These are phyloP conservation scores for Chloroceryle inda DNA, from an alignment of 2,797 vertebrate species.

Conservation along the genomic window DNA sequence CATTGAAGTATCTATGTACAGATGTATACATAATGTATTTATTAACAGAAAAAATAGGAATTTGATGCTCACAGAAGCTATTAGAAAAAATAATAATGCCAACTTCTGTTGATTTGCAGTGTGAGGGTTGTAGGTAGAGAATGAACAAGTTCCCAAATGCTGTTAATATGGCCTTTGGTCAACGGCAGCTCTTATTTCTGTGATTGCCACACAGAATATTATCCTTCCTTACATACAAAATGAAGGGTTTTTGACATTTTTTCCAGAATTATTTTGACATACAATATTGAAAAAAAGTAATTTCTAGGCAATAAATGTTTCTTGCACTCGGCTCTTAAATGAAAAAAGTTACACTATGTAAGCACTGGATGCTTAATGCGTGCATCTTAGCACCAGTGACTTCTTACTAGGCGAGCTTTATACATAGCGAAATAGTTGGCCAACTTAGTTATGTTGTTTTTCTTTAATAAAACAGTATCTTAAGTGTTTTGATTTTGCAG, in stretches of 20 bases:
- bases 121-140: not conserved
- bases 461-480: not conserved
- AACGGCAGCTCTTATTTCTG: not conserved
- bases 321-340: not conserved
- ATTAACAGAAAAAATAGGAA: not conserved
- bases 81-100: not conserved
- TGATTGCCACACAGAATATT: not conserved
- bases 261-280: not conserved
- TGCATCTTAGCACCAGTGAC: not conserved
- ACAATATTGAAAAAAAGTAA: not conserved
- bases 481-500: not conserved
- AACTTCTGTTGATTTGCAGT: not conserved
- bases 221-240: not conserved
- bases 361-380: not conserved
- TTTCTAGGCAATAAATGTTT: not conserved
- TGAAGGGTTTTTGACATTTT: not conserved
- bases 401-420: not conserved
- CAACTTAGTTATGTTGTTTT: not conserved
- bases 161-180: not conserved
- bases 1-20: not conserved
- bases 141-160: not conserved
- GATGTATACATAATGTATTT: not conserved
- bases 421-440: not conserved
- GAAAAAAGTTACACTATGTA: not conserved
- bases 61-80: not conserved